A percentile compares a stretch with the other conserved stretches of the same genome.
phyloP scores from a whole-genome alignment of 2,888 invertebrate species.

The Apodemia duryi region DNA sequence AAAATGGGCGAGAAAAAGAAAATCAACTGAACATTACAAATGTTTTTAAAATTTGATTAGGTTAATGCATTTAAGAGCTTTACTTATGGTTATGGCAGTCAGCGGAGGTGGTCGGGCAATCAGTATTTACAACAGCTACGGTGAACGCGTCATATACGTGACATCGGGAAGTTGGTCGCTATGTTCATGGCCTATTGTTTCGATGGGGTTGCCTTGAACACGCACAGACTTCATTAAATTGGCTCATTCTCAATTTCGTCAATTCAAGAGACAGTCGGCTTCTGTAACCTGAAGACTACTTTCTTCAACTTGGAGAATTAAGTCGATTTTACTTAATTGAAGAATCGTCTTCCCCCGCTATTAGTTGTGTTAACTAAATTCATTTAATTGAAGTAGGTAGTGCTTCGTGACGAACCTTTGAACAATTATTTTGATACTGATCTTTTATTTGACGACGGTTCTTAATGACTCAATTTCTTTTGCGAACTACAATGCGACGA shows the following conservation, averaged over 20 bases:
- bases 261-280: constrained; percentile 43
- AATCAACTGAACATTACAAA: not conserved
- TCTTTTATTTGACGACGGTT: constrained; percentile 57
- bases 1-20: no score
- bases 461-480: constrained; percentile 58
- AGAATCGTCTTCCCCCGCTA: constrained; percentile 1
- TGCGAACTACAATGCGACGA: constrained; percentile 27
- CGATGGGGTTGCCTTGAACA: constrained; percentile 53
- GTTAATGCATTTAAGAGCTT: constrained; percentile 67
- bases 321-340: constrained; percentile 23
- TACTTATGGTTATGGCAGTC: constrained; percentile 58
- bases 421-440: constrained; percentile 66
- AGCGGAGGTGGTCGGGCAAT: constrained; percentile 51
- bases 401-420: constrained; percentile 59
- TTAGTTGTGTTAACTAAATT: constrained; percentile 52
- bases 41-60: constrained; percentile 52
- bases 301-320: constrained; percentile 1
- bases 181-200: constrained; percentile 65
- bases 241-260: constrained; percentile 55
- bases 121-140: constrained; percentile 64
- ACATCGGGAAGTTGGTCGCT: constrained; percentile 54
- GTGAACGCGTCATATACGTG: constrained; percentile 56
- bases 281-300: constrained; percentile 9
- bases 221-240: constrained; percentile 59
- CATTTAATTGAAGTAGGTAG: constrained; percentile 56